Base-by-base conservation (phyloP, 2,797 vertebrate genomes). In the Liasis olivaceus region DNA sequence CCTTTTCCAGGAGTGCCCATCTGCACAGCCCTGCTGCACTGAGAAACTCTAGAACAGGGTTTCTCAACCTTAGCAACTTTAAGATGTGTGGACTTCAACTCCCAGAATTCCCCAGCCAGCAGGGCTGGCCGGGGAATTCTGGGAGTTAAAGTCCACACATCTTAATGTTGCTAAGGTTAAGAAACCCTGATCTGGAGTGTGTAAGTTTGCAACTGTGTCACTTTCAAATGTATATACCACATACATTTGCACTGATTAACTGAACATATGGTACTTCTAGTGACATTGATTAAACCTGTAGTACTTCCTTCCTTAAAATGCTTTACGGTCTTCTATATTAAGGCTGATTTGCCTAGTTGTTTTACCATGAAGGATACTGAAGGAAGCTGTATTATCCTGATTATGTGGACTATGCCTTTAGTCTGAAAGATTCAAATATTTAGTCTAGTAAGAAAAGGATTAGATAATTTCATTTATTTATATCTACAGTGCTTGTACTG, bases 381-480 rank as follows among this genome's bases (percentile, higher is more conserved):
- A 8, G 54, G 54, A 66, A 89, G 15, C 60, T 63, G 14, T 47
- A 64, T 13, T 90, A 60, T n/a, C 17, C 14, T 31, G 60, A 62
- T 51, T 17, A 56, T 31, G 62, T 66, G n/a, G 42, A 58, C 47
- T 26, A 36, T 87, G 28, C 36, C 0, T 60, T 63, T 81, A 87
- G n/a, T 13, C n/a, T 84, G n/a, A 59, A 60, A 8, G 0, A 88
- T 93, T 94, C n/a, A 90, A 3, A 9, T 14, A 9, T 89, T 92
- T 87, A 51, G 7, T 87, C 22, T 85, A 4, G 77, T 47, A 28
- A n/a, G 36, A 17, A 24, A 89, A 89, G n/a, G 31, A 7, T 56
- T 20, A 66, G 91, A 42, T 85, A 31, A 89, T 17, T 28, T 93
- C 85, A 66, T 24, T 58, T 93, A 14, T 1, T 93, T 11, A 88